Conservation (phyloP, 2,888 invertebrate genomes). For the Tillus elongatus region DNA sequence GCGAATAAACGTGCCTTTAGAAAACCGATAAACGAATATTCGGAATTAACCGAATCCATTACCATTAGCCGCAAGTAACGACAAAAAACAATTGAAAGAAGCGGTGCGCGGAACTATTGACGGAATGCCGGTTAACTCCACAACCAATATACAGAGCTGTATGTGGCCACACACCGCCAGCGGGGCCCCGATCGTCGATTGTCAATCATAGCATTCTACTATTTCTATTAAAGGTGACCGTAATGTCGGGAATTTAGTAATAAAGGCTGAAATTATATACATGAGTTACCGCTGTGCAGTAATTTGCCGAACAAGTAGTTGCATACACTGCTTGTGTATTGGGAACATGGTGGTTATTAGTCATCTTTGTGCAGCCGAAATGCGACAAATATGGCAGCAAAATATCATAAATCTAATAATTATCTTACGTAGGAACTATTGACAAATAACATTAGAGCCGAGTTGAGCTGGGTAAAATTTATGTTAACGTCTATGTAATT, state of each 20-base stretch:
- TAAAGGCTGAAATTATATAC: slow-evolving; percentile 21
- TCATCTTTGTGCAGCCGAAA: too few species aligned
- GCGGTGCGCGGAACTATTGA: slow-evolving; percentile 28
- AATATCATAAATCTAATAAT: too few species aligned
- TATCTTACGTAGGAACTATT: too few species aligned
- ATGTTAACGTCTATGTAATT: too few species aligned
- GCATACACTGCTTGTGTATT: too few species aligned
- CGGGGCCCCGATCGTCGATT: too few species aligned
- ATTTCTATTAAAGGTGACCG: slow-evolving; percentile 23
- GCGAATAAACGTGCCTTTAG: too few species aligned
- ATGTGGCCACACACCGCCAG: slow-evolving; percentile 33
- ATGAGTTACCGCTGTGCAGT: slow-evolving; percentile 12
- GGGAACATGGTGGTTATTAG: too few species aligned
- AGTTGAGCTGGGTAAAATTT: too few species aligned
- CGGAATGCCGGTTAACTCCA: slow-evolving; percentile 32
- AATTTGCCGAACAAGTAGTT: slow-evolving; percentile 11
- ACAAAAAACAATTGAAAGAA: slow-evolving; percentile 32
- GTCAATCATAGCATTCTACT: slow-evolving; percentile 34
- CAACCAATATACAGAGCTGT: slow-evolving; percentile 26
- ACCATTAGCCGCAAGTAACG: slow-evolving; percentile 34
- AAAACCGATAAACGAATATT: slow-evolving; percentile 27
- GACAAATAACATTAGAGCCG: too few species aligned
- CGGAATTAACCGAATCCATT: slow-evolving; percentile 37
- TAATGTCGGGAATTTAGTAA: slow-evolving; percentile 22
- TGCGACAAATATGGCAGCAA: too few species aligned